Conservation (phyloP, 2,113 vertebrate genomes). For the Pterocles burchelli region DNA sequence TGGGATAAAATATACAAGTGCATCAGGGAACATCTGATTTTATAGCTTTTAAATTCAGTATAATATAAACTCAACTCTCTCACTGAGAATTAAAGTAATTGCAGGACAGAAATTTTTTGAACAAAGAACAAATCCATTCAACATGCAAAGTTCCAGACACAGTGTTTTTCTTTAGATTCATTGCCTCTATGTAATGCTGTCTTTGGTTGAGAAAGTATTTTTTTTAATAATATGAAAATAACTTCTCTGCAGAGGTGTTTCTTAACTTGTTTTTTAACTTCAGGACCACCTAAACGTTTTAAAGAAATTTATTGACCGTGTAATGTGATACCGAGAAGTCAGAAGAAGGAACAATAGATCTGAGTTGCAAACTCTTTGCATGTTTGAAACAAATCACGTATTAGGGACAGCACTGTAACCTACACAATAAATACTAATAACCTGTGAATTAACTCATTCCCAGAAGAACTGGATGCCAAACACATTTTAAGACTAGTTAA, state of each 20-base stretch:
- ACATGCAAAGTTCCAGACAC: not conserved
- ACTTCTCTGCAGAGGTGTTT: not conserved
- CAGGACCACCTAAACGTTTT: not conserved
- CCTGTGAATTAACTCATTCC: not conserved
- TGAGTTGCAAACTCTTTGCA: not conserved
- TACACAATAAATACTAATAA: not conserved
- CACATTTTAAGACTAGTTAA: not conserved
- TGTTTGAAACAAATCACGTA: not conserved
- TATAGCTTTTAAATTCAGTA: slow-evolving; percentile 33
- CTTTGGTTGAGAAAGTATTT: not conserved
- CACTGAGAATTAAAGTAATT: not conserved
- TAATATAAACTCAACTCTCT: not conserved
- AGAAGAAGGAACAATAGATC: not conserved
- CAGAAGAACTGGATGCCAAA: not conserved
- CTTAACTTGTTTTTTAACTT: not conserved
- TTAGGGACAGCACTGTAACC: not conserved
- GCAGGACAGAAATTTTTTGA: not conserved
- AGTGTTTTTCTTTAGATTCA: not conserved
- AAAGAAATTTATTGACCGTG: not conserved
- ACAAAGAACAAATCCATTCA: not conserved
- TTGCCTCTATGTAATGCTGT: not conserved
- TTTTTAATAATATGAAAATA: not conserved
- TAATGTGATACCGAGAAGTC: not conserved
- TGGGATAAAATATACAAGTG: not conserved
- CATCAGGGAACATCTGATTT: slow-evolving; percentile 18